phyloP scores from a whole-genome alignment of 2,797 vertebrate genomes.

The Gadopsis marmoratus region DNA sequence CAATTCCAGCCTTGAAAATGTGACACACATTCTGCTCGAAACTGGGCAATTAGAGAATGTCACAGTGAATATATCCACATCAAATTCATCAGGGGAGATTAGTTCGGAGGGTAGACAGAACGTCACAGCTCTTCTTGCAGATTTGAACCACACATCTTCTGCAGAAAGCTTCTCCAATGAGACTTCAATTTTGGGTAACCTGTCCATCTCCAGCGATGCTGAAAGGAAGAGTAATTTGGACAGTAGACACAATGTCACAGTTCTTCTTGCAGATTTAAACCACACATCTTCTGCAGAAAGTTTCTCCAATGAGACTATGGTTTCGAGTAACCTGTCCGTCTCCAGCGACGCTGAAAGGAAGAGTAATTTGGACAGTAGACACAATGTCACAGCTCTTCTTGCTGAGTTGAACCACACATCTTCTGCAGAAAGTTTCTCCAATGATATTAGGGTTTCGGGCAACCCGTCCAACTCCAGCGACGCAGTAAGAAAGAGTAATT shows the following conservation, averaged over 20 bases:
- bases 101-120: neutral
- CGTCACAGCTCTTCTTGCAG: too few relatives aligned
- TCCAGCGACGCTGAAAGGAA: neutral
- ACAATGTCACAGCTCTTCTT: too few relatives aligned
- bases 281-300: conserved; percentile 35
- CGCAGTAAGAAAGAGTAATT: neutral
- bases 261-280: conserved; percentile 27
- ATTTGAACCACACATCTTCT: too few relatives aligned
- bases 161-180: too few relatives aligned
- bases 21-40: conserved; percentile 10
- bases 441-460: too few relatives aligned
- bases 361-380: neutral
- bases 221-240: neutral
- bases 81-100: conserved; percentile 26
- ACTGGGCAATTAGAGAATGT: conserved; percentile 31
- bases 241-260: conserved; percentile 24
- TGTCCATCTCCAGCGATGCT: too few relatives aligned
- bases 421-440: too few relatives aligned
- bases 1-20: conserved; percentile 42
- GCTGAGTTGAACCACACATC: too few relatives aligned
- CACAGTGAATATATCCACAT: conserved; percentile 32
- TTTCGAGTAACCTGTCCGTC: conserved; percentile 22
- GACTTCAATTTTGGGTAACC: too few relatives aligned
- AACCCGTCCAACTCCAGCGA: too few relatives aligned
- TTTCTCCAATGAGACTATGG: conserved; percentile 17